phyloP scores from a whole-genome alignment of 2,888 invertebrate species.

The Oligia fasciuncula region DNA sequence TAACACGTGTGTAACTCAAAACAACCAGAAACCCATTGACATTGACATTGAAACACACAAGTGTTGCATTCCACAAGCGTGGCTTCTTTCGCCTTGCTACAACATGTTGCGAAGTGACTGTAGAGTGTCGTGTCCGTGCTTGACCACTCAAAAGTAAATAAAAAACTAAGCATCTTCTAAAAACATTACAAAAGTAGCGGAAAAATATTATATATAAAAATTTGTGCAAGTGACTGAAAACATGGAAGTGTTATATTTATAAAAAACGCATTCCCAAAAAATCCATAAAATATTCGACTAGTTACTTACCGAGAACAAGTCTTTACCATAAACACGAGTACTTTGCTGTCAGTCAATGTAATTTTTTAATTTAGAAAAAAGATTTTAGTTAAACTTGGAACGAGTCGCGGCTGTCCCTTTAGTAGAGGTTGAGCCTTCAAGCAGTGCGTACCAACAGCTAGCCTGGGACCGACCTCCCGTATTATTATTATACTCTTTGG shows the following conservation, averaged over 20 bases:
- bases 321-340: background rate
- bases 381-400: background rate
- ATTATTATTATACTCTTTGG: too few species aligned
- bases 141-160: background rate
- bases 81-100: slow-evolving; percentile 3
- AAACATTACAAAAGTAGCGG: background rate
- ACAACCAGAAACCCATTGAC: background rate
- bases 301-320: background rate
- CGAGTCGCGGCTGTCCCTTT: background rate
- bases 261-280: background rate
- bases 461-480: background rate
- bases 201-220: background rate
- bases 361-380: background rate
- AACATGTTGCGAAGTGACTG: slow-evolving; percentile 13
- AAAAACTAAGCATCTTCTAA: background rate
- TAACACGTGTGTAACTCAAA: background rate
- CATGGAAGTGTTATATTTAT: background rate
- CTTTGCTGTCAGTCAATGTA: background rate
- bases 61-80: background rate
- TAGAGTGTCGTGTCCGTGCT: slow-evolving; percentile 30
- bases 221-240: slow-evolving; percentile 14
- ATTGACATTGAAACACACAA: slow-evolving; percentile 38
- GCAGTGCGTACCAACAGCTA: slow-evolving; percentile 8
- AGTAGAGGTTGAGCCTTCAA: slow-evolving; percentile 13
- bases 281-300: too few species aligned